Evolutionary conservation across 2,113 vertebrate species (phyloP).

Genomic region (Pseudonaja textilis): DNA sequence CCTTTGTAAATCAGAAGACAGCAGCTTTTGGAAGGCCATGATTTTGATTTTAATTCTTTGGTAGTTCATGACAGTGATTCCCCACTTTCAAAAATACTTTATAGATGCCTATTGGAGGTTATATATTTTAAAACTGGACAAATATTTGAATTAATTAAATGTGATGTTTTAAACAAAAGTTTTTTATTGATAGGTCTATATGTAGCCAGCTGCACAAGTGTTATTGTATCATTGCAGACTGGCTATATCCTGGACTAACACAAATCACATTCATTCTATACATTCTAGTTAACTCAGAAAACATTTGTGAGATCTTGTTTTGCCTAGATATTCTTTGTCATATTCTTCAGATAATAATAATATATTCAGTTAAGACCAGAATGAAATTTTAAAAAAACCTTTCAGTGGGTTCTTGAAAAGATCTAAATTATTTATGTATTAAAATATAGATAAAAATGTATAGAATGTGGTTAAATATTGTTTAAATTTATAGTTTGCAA

Average conservation of each 20-base stretch:
- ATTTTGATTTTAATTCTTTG: not conserved
- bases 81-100: not conserved
- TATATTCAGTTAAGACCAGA: not conserved
- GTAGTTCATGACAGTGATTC: not conserved
- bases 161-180: not conserved
- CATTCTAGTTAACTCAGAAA: not conserved
- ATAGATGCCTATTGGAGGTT: not conserved
- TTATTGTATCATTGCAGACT: not conserved
- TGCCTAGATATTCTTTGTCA: not conserved
- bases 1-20: not conserved
- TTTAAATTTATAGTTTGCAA: not conserved
- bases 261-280: constrained; percentile 11
- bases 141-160: not conserved
- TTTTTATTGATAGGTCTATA: not conserved
- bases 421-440: constrained; percentile 8
- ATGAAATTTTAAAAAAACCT: not conserved
- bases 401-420: not conserved
- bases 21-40: not conserved
- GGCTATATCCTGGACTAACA: not conserved
- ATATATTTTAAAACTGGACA: not conserved
- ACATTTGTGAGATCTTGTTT: not conserved
- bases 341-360: not conserved
- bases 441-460: not conserved
- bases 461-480: not conserved
- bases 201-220: not conserved